Percentiles rank a stretch among this genome's conserved stretches.
Evolutionary conservation across 2,113 vertebrate genomes (phyloP).

Genomic region (Myanophis thanlyinensis): DNA sequence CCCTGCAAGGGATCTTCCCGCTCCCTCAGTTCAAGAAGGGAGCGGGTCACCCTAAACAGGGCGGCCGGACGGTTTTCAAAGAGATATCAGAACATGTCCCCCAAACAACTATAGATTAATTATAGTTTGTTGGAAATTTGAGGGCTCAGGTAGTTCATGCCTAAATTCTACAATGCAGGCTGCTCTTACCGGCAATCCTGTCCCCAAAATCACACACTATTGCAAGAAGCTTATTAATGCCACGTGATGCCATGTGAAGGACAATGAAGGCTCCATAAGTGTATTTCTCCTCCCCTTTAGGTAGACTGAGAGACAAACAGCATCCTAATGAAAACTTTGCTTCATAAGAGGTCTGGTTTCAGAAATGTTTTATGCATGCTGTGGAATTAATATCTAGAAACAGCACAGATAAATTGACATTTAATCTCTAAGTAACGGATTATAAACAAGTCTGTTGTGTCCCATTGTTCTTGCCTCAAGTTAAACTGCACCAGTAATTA

Average conservation of each 20-base stretch:
- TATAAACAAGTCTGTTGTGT: constrained; percentile 25
- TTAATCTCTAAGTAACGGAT: constrained; percentile 15
- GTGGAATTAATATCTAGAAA: neutral
- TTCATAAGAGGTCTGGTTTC: neutral
- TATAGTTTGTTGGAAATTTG: neutral
- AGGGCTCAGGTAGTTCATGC: neutral
- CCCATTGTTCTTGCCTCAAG: neutral
- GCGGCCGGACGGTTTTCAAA: too few species aligned
- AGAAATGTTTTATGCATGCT: neutral
- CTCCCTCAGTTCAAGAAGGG: too few species aligned
- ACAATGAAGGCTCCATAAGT: neutral
- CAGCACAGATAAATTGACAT: constrained; percentile 31
- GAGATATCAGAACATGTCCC: neutral
- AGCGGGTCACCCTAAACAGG: too few species aligned
- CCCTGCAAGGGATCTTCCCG: too few species aligned
- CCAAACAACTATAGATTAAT: neutral
- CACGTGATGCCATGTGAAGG: neutral
- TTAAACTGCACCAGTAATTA: constrained; percentile 16
- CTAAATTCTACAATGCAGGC: neutral
- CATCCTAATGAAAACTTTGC: neutral
- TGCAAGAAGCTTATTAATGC: neutral
- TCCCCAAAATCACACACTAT: neutral
- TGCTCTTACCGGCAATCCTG: neutral
- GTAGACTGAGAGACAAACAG: neutral
- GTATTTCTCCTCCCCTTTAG: neutral